phyloP scores from a whole-genome alignment of 1,140 invertebrate genomes.

The Sesamia nonagrioides region DNA sequence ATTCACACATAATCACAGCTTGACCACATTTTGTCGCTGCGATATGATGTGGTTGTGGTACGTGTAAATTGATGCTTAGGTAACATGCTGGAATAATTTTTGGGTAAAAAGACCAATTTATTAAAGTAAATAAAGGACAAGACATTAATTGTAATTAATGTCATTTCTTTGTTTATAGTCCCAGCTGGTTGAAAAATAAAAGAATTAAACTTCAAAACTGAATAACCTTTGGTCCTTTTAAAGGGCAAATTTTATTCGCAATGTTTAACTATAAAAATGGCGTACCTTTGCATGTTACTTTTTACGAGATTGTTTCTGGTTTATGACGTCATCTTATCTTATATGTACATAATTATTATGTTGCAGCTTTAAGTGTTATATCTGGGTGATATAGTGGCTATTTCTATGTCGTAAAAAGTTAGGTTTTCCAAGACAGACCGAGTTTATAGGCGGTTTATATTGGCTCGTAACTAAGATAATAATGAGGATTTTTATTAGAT shows the following conservation, averaged over 20 bases:
- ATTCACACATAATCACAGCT: too few species aligned
- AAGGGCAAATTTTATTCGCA: constrained; percentile 22
- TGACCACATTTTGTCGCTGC: too few species aligned
- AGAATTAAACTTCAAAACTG: neutral
- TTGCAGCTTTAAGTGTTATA: constrained; percentile 54
- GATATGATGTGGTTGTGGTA: too few species aligned
- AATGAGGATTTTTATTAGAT: constrained; percentile 65
- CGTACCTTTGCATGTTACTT: constrained; percentile 46
- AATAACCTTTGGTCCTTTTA: too few species aligned
- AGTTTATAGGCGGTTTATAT: constrained; percentile 69
- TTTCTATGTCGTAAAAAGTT: constrained; percentile 62
- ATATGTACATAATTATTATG: constrained; percentile 48
- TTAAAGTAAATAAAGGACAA: neutral
- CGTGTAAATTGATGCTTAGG: neutral
- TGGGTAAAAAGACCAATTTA: too few species aligned
- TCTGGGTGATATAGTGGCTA: constrained; percentile 56
- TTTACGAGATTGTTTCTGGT: constrained; percentile 58
- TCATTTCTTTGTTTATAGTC: neutral
- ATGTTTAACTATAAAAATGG: constrained; percentile 9
- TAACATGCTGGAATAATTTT: too few species aligned
- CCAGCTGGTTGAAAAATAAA: neutral
- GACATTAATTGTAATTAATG: neutral
- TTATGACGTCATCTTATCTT: constrained; percentile 53
- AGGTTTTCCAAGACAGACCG: constrained; percentile 59
- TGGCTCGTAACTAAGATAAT: constrained; percentile 65